A percentile compares a stretch with the other conserved stretches of the same genome.
These are phyloP conservation scores for Intellagama lesueurii DNA, from an alignment of 2,797 vertebrate species.

Conservation along the genomic window DNA sequence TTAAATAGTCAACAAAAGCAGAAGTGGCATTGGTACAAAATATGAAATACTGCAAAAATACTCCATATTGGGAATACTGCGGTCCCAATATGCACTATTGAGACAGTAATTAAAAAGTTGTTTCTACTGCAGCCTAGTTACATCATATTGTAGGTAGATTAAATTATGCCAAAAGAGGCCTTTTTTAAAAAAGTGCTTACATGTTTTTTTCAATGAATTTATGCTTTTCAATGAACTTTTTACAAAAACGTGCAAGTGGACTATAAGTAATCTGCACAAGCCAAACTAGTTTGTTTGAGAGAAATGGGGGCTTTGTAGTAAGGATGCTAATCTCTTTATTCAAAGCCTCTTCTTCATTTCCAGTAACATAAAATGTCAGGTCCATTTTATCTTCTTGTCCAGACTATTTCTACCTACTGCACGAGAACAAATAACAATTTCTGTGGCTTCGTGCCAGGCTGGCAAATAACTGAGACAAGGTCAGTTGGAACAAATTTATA, in stretches of 20 bases:
- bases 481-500: slow-evolving; percentile 75
- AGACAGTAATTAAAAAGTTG: not conserved
- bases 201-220: not conserved
- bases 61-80: not conserved
- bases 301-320: slow-evolving; percentile 48
- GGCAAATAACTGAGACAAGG: slow-evolving; percentile 74
- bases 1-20: not conserved
- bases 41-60: not conserved
- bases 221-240: slow-evolving; percentile 51
- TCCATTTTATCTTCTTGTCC: slow-evolving; percentile 51
- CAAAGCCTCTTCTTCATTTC: slow-evolving; percentile 66
- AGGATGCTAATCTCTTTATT: slow-evolving; percentile 63
- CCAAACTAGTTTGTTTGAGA: slow-evolving; percentile 60
- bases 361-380: slow-evolving; percentile 60
- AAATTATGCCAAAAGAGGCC: slow-evolving; percentile 49
- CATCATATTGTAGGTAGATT: slow-evolving; percentile 39
- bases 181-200: slow-evolving; percentile 64
- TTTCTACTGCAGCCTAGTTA: not conserved
- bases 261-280: slow-evolving; percentile 52
- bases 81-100: not conserved
- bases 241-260: slow-evolving; percentile 56
- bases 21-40: not conserved
- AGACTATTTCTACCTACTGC: slow-evolving; percentile 52
- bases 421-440: slow-evolving; percentile 68
- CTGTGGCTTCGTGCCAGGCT: slow-evolving; percentile 60